Base-by-base conservation (phyloP, 2,113 vertebrate genomes). In the Coreoperca whiteheadi region DNA sequence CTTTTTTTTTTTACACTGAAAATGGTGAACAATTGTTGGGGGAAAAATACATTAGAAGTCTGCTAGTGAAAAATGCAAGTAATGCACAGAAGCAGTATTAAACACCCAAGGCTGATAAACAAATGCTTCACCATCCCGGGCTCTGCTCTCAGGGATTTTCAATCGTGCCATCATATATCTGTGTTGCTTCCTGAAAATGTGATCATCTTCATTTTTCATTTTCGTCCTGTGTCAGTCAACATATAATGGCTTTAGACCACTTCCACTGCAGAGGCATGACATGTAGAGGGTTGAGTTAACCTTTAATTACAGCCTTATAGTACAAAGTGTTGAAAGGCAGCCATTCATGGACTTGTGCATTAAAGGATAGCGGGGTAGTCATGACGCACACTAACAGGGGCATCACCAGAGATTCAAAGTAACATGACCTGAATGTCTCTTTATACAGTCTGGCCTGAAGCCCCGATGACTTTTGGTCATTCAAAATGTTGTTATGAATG, bases 261-360 rank as follows among this genome's bases (percentile, higher is more conserved):
- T 72, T 53, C 65, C 30, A 54, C 69, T 64, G 61, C 53, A 63
- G 53, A 78, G 21, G 51, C n/a, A 71, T 15, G 80, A 50, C 67
- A 67, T 51, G 70, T 15, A n/a, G 74, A 79, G 34, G 50, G 37
- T 30, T 48, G 63, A 51, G 73, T 63, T 74, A 63, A 70, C 83
- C 82, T 90, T 85, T 86, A 85, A 90, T 92, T 76, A 82, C 74
- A 76, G 81, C 64, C 64, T 43, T 12, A 86, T 69, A 81, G 71
- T 86, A 34, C 61, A 50, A 77, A 39, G 86, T 74, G 87, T 65
- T 91, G 89, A 92, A 87, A 86, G 88, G 60, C 78, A 60, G 79
- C 56, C 30, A 37, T 82, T 85, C 39, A 14, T 51, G 20, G 50
- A 53, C 48, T 14, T 21, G 1, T 78, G 74, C 64, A 79, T 86